Conservation (phyloP, 2,888 invertebrate genomes). For the Bellardia bayeri region DNA sequence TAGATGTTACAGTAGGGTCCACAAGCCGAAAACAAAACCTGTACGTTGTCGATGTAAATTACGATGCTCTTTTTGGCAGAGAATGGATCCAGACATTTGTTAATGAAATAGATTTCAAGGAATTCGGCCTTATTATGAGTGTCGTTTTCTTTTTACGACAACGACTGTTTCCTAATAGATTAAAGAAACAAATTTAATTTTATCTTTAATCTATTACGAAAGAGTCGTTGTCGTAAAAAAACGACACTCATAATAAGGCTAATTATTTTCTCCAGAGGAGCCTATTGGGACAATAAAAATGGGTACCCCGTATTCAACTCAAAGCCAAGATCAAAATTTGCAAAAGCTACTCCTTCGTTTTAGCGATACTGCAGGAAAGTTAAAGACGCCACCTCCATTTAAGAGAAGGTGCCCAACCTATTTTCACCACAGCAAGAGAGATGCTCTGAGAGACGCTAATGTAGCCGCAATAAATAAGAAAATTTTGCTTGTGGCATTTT, state of each 20-base stretch:
- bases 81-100: conserved; percentile 54
- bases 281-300: conserved; percentile 18
- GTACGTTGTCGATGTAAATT: conserved; percentile 45
- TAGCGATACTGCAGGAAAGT: conserved; percentile 26
- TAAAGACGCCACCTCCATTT: conserved; percentile 41
- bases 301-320: conserved; percentile 15
- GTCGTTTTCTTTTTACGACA: no score
- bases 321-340: neutral
- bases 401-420: conserved; percentile 17
- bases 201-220: no score
- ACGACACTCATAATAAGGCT: no score
- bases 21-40: conserved; percentile 35
- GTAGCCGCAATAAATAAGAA: neutral
- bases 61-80: conserved; percentile 37
- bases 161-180: no score
- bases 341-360: neutral
- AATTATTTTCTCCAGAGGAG: conserved; percentile 35
- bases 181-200: no score
- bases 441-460: neutral
- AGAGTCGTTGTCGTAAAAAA: no score
- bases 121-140: no score
- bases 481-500: no score
- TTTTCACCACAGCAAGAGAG: neutral
- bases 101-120: conserved; percentile 39
- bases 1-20: conserved; percentile 21